phyloP scores from a whole-genome alignment of 2,797 vertebrate genomes.

The Sardinella longiceps region DNA sequence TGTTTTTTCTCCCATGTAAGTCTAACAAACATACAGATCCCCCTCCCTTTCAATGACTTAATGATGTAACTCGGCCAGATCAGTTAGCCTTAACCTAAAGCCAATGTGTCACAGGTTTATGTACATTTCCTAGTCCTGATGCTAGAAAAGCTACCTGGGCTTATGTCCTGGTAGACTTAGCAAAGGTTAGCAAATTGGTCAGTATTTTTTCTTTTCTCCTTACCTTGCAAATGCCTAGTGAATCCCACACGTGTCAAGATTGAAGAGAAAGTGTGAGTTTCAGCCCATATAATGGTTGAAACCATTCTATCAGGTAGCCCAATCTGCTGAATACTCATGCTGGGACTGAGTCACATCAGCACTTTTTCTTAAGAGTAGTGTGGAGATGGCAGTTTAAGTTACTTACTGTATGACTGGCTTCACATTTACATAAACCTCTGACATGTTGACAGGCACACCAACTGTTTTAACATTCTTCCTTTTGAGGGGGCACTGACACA shows the following conservation, averaged over 20 bases:
- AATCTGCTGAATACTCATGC: not conserved
- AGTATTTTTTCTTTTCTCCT: not conserved
- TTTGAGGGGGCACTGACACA: not conserved
- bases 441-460: not conserved
- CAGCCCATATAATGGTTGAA: not conserved
- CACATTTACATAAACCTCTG: too few species aligned
- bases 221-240: not conserved
- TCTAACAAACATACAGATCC: not conserved
- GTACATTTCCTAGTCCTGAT: not conserved
- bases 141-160: not conserved
- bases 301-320: not conserved
- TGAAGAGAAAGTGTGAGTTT: too few species aligned
- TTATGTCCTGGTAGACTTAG: not conserved
- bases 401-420: too few species aligned
- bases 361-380: not conserved
- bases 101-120: not conserved
- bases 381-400: too few species aligned
- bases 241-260: too few species aligned
- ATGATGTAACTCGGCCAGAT: not conserved
- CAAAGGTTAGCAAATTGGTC: not conserved
- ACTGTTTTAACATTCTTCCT: not conserved
- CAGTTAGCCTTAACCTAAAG: not conserved
- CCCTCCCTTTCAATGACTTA: not conserved
- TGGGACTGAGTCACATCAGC: not conserved
- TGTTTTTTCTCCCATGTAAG: not conserved